Base-by-base conservation (phyloP, 2,113 vertebrate species). In the Heloderma charlesbogerti region DNA sequence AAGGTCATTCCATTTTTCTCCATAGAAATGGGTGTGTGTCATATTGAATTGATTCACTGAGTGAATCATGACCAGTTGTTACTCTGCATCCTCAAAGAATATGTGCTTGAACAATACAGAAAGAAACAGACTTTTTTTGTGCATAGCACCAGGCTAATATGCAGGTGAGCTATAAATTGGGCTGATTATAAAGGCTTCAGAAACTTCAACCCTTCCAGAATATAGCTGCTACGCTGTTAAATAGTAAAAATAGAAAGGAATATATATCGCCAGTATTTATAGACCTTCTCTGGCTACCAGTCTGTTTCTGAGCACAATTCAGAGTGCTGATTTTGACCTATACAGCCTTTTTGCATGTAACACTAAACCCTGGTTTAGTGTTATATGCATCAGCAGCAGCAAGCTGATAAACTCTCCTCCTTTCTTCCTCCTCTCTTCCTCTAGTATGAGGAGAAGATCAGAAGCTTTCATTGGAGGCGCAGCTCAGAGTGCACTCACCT, bases 1-100 rank as follows among this genome's bases (percentile, higher is more conserved):
- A 93, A 95, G 96, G 89, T 67, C 94, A 88, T 95, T 94, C 94
- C 43, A 3, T 86, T 79, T 92, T 96, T 54, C 84, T 80, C 94
- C 91, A 85, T 92, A 94, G 93, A 94, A 95, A 92, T 92, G 87
- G 93, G 84, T 92, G 27, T 88, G 82, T 91, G 89, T 0, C 93
- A 94, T 94, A 83, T 90, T 78, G 34, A 95, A 95, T 87, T 87
- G 78, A 90, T 96, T 95, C 87, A 83, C 66, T 43, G 91, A 95
- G 92, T 90, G 94, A 94, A 96, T 92, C 74, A 63, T 89, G 80
- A 29, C 79, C 87, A 90, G 86, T 94, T 87, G 57, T n/a, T 93
- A 69, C 1, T 81, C 25, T 88, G 54, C 48, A 29, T 22, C 90
- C 92, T 69, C 34, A 37, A 37, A n/a, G 51, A 51, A 13, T 60